phyloP scores from a whole-genome alignment of 1,140 invertebrate species.

The Formica exsecta region DNA sequence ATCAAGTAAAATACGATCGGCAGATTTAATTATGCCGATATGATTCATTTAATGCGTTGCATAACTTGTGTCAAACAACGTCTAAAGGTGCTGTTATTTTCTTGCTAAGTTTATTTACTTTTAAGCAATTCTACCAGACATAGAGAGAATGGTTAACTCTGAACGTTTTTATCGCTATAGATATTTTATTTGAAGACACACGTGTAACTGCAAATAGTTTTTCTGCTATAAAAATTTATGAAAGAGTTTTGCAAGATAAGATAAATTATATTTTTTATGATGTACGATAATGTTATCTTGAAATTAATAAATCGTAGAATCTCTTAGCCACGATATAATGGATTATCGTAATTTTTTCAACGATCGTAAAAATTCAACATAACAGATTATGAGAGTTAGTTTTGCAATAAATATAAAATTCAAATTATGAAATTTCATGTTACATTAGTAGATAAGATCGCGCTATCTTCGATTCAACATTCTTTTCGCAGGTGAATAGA shows the following conservation, averaged over 20 bases:
- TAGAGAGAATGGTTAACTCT: background rate
- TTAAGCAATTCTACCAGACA: background rate
- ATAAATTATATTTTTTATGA: slow-evolving; percentile 7
- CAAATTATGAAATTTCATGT: background rate
- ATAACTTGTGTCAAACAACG: background rate
- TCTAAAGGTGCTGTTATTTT: background rate
- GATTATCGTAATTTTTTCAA: background rate
- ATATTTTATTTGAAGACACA: background rate
- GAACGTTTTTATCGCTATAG: slow-evolving; percentile 21
- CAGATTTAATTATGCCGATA: slow-evolving; percentile 22
- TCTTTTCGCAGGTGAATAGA: background rate
- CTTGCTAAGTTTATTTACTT: background rate
- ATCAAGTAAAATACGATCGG: background rate
- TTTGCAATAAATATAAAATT: slow-evolving; percentile 38
- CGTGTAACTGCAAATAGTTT: background rate
- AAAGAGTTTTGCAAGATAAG: background rate
- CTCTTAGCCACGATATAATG: background rate
- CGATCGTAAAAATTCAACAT: background rate
- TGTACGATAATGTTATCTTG: background rate
- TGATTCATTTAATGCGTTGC: slow-evolving; percentile 17
- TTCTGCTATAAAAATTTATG: slow-evolving; percentile 7
- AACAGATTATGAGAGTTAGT: slow-evolving; percentile 19
- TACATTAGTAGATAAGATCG: slow-evolving; percentile 20
- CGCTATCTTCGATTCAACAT: background rate
- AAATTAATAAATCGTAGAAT: slow-evolving; percentile 14